Evolutionary conservation across 1,140 invertebrate species (phyloP).

Genomic region (Trichoplusia ni): DNA sequence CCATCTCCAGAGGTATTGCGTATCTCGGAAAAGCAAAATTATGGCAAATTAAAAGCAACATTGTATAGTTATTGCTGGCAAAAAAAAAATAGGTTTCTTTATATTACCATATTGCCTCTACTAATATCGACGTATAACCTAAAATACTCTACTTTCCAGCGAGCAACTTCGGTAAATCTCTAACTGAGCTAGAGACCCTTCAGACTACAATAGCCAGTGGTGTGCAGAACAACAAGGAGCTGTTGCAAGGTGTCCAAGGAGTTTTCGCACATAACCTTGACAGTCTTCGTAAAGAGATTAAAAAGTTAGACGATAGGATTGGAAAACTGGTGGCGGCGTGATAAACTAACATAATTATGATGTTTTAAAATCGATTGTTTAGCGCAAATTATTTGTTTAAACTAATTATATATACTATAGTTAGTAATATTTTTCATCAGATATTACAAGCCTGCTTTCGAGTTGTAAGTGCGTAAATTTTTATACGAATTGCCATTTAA

Average conservation of each 20-base stretch:
- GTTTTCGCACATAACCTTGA: constrained; percentile 89
- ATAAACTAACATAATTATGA: constrained; percentile 30
- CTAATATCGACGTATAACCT: no score
- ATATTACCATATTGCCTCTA: no score
- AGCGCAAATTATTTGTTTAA: neutral
- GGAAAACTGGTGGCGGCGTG: constrained; percentile 57
- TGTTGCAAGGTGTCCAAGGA: constrained; percentile 91
- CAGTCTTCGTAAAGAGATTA: constrained; percentile 88
- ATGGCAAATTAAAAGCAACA: no score
- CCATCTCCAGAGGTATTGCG: no score
- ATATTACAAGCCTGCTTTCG: no score
- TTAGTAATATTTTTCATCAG: no score
- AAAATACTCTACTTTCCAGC: constrained; percentile 83
- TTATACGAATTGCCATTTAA: no score
- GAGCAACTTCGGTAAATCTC: constrained; percentile 91
- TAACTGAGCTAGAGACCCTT: constrained; percentile 90
- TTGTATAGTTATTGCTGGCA: no score
- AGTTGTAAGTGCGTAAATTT: no score
- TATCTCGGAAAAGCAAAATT: no score
- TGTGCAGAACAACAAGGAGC: constrained; percentile 88
- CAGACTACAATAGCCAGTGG: constrained; percentile 88
- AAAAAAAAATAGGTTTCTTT: no score
- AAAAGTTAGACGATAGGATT: constrained; percentile 88
- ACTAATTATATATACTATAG: no score
- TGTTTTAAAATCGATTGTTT: constrained; percentile 26